phyloP scores from a whole-genome alignment of 1,140 invertebrate genomes.

The Drosophila truncata region DNA sequence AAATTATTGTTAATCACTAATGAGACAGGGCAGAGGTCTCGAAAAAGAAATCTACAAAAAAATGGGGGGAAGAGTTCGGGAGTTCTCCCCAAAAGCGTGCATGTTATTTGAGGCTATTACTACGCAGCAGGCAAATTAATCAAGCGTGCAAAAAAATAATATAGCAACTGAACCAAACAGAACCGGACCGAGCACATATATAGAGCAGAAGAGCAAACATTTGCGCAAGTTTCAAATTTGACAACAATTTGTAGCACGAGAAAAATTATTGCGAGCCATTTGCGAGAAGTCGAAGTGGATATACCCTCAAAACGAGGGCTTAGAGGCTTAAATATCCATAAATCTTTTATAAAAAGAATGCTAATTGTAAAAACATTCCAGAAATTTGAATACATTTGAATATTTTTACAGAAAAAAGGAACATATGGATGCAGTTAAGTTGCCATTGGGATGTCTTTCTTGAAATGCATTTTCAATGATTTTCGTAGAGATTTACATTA shows the following conservation, averaged over 20 bases:
- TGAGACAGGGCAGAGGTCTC: conserved; percentile 56
- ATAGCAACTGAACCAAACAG: conserved; percentile 18
- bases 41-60: not conserved
- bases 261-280: conserved; percentile 1
- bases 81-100: conserved; percentile 23
- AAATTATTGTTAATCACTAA: conserved; percentile 72
- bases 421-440: not conserved
- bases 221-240: conserved; percentile 66
- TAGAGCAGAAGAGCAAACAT: conserved; percentile 42
- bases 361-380: not conserved
- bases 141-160: conserved; percentile 73
- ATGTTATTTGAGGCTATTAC: conserved; percentile 61
- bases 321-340: not conserved
- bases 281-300: conserved; percentile 1
- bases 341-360: not conserved
- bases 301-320: conserved; percentile 4
- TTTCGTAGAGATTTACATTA: no score
- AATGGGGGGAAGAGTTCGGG: not conserved
- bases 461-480: not conserved
- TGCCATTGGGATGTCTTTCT: not conserved
- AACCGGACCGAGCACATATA: conserved; percentile 22
- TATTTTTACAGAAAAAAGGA: not conserved
- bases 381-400: no score
- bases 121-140: conserved; percentile 79
- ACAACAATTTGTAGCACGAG: conserved; percentile 55